phyloP scores from a whole-genome alignment of 1,140 invertebrate species.

The Polypedilum vanderplanki region DNA sequence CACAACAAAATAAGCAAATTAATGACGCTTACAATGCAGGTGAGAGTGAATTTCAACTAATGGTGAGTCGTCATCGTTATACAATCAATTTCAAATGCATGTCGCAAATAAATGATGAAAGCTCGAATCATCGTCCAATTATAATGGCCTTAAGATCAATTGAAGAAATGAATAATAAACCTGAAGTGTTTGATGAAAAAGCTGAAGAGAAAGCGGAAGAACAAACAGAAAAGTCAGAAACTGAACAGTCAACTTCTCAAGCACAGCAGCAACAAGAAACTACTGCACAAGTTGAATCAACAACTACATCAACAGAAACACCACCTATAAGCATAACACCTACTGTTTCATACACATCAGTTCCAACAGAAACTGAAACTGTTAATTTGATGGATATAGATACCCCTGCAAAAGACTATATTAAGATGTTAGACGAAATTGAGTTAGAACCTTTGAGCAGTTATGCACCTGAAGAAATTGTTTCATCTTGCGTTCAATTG shows the following conservation, averaged over 20 bases:
- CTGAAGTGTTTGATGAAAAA: neutral
- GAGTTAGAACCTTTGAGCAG: constrained; percentile 33
- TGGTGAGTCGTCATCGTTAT: constrained; percentile 68
- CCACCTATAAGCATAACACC: constrained; percentile 19
- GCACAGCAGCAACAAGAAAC: constrained; percentile 12
- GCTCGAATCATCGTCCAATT: constrained; percentile 73
- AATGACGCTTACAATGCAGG: constrained; percentile 77
- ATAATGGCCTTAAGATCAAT: constrained; percentile 56
- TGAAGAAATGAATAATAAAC: constrained; percentile 33
- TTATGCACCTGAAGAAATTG: constrained; percentile 42
- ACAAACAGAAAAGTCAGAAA: constrained; percentile 33
- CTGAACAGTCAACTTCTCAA: constrained; percentile 25
- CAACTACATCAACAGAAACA: constrained; percentile 32
- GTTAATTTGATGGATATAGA: constrained; percentile 22
- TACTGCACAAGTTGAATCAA: neutral
- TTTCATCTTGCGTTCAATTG: constrained; percentile 61
- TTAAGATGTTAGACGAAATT: constrained; percentile 3
- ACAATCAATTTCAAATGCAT: constrained; percentile 74
- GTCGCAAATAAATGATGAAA: constrained; percentile 78
- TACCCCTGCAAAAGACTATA: neutral
- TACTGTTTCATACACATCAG: no score
- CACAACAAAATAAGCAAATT: constrained; percentile 69
- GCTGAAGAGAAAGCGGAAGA: neutral
- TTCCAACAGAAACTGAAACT: neutral
- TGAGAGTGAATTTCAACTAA: constrained; percentile 64